Evolutionary conservation across 2,113 vertebrate genomes (phyloP), one percentile per base, ranked within the genome.

Genomic region (Tragelaphus strepsiceros): DNA sequence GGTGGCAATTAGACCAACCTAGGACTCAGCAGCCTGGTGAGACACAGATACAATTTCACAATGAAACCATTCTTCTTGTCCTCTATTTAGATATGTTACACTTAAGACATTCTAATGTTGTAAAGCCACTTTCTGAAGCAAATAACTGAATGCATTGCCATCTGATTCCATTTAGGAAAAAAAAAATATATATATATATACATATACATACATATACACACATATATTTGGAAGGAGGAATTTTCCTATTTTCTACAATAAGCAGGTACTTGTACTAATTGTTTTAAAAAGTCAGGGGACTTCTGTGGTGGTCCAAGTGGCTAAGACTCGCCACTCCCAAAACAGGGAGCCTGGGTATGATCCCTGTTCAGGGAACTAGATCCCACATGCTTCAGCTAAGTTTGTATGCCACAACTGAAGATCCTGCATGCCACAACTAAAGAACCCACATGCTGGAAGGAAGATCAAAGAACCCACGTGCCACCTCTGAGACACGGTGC

Each of bases 231-330:
- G 61, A 49, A 35, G 28, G 6, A 35, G n/a, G 26, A 10, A 30
- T 62, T 94, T 39, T 96, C 30, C 54, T 96, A 10, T 91, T 86
- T 97, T 87, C 82, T 82, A 74, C 13, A 85, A 58, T 43, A 88
- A 90, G n/a, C 46, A 93, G 16, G 59, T 62, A 83, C 39, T 90
- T 94, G 22, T 90, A n/a, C 43, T 89, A 86, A 94, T 2, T 92
- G 59, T 59, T 83, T 91, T 46, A 59, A 88, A 62, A 89, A 22
- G 3, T 43, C 71, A 43, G 71, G 12, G 71, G 71, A 74, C 71
- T 43, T 77, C 22, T 3, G 0, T 14, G 35, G 71, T 77, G 22
- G 35, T 77, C 12, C 71, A 77, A 12, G 9, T 71, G 64, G 17
- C 35, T 77, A 77, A 77, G 35, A 77, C 35, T 43, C 43, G 71